Conservation (phyloP, 2,888 invertebrate species). For the Heliconius ethilla region DNA sequence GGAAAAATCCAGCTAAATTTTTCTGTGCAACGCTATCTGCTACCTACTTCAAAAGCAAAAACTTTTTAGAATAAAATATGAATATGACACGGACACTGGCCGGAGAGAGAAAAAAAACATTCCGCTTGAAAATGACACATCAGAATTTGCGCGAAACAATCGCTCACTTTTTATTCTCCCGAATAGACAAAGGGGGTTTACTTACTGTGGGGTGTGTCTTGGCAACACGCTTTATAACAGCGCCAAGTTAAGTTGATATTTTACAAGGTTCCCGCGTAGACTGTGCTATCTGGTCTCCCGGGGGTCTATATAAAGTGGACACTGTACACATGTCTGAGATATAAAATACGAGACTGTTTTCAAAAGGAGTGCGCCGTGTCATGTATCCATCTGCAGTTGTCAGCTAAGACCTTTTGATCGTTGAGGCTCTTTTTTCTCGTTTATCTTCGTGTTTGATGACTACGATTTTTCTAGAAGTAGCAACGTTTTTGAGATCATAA, state of each 20-base stretch:
- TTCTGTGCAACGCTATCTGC: constrained; percentile 22
- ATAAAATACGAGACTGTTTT: constrained; percentile 68
- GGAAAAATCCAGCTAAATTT: constrained; percentile 25
- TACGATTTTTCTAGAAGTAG: constrained; percentile 28
- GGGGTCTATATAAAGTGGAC: constrained; percentile 57
- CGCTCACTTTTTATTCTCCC: constrained; percentile 69
- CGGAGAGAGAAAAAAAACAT: constrained; percentile 37
- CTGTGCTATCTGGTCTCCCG: constrained; percentile 32
- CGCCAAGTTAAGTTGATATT: constrained; percentile 56
- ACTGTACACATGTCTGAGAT: constrained; percentile 65
- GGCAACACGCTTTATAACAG: constrained; percentile 58
- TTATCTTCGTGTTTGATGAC: constrained; percentile 32
- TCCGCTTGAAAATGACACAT: constrained; percentile 50
- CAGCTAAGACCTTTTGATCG: constrained; percentile 62
- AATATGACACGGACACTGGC: constrained; percentile 33
- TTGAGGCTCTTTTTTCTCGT: constrained; percentile 48
- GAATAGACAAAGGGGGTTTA: constrained; percentile 63
- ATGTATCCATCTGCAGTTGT: constrained; percentile 65
- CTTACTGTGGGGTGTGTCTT: constrained; percentile 63
- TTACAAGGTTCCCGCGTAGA: constrained; percentile 29
- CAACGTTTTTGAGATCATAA: constrained; percentile 18
- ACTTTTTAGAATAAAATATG: constrained; percentile 36
- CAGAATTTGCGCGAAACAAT: constrained; percentile 66
- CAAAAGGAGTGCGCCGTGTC: constrained; percentile 58
- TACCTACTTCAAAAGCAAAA: constrained; percentile 15